Evolutionary conservation across 2,113 vertebrate genomes (phyloP), one percentile per base, ranked within the genome.

Genomic region (Crotalus horridus): DNA sequence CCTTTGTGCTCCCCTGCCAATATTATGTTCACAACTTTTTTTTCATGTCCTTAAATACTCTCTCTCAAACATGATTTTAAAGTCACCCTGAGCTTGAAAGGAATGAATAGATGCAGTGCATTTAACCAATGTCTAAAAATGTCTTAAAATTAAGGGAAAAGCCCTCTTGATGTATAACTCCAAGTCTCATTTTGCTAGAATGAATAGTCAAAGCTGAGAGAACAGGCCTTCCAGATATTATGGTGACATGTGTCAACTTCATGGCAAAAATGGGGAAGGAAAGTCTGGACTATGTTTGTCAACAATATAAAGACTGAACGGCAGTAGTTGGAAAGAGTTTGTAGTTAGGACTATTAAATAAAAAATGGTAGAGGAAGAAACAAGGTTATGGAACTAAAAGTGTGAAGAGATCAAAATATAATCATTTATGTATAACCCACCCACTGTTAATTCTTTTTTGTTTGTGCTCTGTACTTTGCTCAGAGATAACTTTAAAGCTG

Each of bases 181-280:
- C 9, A 90, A 88, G 87, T n/a, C 6, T 15, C 85, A 56, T 74
- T 33, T 89, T 81, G 48, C 29, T 15, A 88, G 51, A 87, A 55
- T 48, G n/a, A 94, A 91, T 39, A 92, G 48, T 48, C 39, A 88
- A 88, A 29, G 21, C 48, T 15, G 55, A 91, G 74, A 92, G 92
- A 61, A 1, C 2, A 95, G 46, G 2, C 81, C 85, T 39, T 93
- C 11, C 54, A 91, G 53, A 90, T 92, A 93, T 29, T 6, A 0
- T 43, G 43, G 2, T 17, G 89, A 33, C 61, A 92, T 88, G 12
- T 0, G 4, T 64, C 87, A 93, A 33, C 10, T 89, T 4, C 17
- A 61, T 13, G 3, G 69, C 20, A 1, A 39, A 12, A 26, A 91
- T 89, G 85, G 21, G 24, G 91, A 20, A 0, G 0, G 24, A 43